Base-by-base conservation (phyloP, 2,888 invertebrate genomes). In the Ormia ochracea region DNA sequence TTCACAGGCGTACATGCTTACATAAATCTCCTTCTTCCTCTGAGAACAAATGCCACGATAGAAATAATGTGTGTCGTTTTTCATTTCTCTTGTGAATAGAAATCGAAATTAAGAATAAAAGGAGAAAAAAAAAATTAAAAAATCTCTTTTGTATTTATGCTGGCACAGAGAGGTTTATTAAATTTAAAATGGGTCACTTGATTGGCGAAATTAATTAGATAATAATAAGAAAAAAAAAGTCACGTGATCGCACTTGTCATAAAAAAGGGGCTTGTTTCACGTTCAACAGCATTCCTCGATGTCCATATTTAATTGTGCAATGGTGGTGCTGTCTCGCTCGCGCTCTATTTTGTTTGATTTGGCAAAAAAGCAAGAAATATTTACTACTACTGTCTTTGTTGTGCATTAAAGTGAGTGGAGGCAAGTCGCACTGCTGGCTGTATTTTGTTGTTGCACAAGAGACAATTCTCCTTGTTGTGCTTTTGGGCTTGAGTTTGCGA, bases 401-500 rank as follows among this genome's bases (percentile, higher is more conserved):
- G 19, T 26, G 6, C 81, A 19, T 59, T 19, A 54, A 26, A 41
- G 10, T 48, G 38, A 31, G 41, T 52, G 45, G n/a, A 59, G 72
- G 58, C 59, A 45, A 68, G 78, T 78, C 78, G 66, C 68, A 68
- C 10, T 56, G 33, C 26, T 52, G 21, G n/a, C 48, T 65, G 6
- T 36, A 54, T 63, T 28, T 69, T 69, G 70, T 66, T 72, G 58
- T 45, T 76, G 70, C 41, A 50, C 38, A 21, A 43, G 31, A 52
- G 17, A 4, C 4, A 61, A 38, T 17, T 58, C 45, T 65, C 21
- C 59, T 43, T 52, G 50, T 36, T 66, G 28, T 23, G 48, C 12
- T 58, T 50, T 31, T 19, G 17, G 36, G 21, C 43, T 28, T n/a
- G n/a, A n/a, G n/a, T n/a, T n/a, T n/a, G n/a, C n/a, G n/a, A n/a